Percentiles rank a stretch among this genome's conserved stretches.
phyloP scores from a whole-genome alignment of 2,888 invertebrate genomes.

The Smittia sp. region DNA sequence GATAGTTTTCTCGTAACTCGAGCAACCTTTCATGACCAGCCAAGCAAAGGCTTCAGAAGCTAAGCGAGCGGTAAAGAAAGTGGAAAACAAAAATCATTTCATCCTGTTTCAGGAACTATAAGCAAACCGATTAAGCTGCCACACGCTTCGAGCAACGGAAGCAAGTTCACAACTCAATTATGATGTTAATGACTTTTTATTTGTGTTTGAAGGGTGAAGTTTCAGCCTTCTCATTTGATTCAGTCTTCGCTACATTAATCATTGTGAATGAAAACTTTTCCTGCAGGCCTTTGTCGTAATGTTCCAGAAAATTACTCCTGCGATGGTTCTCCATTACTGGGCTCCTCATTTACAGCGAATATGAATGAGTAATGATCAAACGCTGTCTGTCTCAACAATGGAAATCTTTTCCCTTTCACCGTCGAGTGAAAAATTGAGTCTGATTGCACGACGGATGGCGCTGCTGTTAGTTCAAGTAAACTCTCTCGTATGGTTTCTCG shows the following conservation, averaged over 20 bases:
- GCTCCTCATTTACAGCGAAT: neutral
- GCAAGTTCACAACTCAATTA: neutral
- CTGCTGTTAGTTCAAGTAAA: too few relatives aligned
- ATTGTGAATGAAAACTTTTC: neutral
- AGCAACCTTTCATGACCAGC: too few relatives aligned
- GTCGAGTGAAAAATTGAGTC: slow-evolving; percentile 12
- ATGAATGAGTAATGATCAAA: neutral
- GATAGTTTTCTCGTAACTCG: too few relatives aligned
- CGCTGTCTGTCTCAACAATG: neutral
- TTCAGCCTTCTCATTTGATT: too few relatives aligned
- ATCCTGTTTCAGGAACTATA: too few relatives aligned
- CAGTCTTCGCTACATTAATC: slow-evolving; percentile 1
- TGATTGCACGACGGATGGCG: neutral
- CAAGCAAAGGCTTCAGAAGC: too few relatives aligned
- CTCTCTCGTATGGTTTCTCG: neutral
- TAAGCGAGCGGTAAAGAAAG: too few relatives aligned
- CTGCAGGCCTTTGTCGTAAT: neutral
- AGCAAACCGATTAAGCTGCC: too few relatives aligned
- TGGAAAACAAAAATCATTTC: too few relatives aligned
- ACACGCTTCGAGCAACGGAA: neutral
- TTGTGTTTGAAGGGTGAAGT: neutral
- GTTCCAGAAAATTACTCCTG: neutral
- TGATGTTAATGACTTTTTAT: slow-evolving; percentile 8
- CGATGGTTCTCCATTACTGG: neutral
- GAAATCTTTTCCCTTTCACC: neutral